These are phyloP conservation scores for Caerostris darwini DNA, from an alignment of 1,140 invertebrate species.

Conservation along the genomic window DNA sequence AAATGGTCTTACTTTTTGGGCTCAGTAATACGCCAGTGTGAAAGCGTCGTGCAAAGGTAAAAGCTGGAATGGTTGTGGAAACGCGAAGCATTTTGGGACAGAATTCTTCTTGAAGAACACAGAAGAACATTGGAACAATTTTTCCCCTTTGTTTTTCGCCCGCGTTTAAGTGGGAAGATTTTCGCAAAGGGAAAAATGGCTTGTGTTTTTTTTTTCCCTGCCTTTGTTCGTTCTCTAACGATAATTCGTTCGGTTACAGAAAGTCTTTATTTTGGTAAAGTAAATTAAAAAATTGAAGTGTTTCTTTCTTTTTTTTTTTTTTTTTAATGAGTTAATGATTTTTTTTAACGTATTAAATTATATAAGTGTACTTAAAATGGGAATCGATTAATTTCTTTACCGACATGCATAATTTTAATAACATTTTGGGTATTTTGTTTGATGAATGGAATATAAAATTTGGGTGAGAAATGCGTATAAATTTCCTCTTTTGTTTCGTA, in stretches of 20 bases:
- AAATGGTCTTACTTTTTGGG: too few species aligned
- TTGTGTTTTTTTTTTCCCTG: neutral
- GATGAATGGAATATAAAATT: too few species aligned
- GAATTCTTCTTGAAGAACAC: neutral
- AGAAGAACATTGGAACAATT: neutral
- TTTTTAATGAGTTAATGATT: too few species aligned
- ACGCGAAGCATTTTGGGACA: neutral
- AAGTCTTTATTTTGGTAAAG: neutral
- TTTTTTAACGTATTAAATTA: too few species aligned
- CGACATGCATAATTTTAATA: too few species aligned
- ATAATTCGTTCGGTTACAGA: neutral
- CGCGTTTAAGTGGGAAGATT: neutral
- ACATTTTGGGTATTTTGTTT: too few species aligned
- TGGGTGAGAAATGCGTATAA: too few species aligned
- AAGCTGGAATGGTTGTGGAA: neutral
- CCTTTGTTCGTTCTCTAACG: neutral
- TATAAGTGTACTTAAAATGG: too few species aligned
- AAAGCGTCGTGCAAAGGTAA: too few species aligned
- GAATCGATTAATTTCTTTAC: too few species aligned
- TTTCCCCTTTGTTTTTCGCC: constrained; percentile 26
- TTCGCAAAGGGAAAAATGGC: constrained; percentile 7
- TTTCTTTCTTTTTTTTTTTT: neutral
- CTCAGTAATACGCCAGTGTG: too few species aligned
- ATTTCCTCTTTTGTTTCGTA: too few species aligned
- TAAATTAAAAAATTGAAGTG: neutral